phyloP scores from a whole-genome alignment of 2,113 vertebrate species.

The Merops nubicus region DNA sequence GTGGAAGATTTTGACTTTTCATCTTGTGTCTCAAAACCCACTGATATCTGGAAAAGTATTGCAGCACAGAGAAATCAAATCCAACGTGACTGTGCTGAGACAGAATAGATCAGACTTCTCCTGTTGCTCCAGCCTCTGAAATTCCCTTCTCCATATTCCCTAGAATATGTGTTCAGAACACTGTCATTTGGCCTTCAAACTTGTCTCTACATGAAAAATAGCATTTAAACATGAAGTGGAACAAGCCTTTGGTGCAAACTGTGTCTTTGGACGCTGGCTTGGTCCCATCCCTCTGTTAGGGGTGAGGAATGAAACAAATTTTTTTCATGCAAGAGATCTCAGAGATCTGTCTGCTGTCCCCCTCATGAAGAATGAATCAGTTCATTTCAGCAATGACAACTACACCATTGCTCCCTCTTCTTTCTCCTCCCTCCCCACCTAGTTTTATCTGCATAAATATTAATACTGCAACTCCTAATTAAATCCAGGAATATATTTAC shows the following conservation, averaged over 20 bases:
- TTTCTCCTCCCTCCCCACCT: neutral
- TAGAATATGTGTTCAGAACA: neutral
- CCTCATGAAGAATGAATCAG: neutral
- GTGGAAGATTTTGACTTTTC: neutral
- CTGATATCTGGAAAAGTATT: neutral
- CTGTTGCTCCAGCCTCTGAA: neutral
- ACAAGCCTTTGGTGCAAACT: neutral
- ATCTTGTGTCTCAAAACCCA: neutral
- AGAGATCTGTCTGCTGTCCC: neutral
- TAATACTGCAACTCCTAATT: constrained; percentile 53
- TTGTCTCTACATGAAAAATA: neutral
- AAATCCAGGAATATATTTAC: constrained; percentile 63
- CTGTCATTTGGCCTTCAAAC: neutral
- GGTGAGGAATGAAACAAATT: neutral
- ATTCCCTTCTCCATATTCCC: neutral
- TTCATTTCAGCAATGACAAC: neutral
- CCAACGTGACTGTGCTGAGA: neutral
- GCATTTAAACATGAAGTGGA: neutral
- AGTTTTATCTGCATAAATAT: constrained; percentile 55
- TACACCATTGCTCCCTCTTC: neutral
- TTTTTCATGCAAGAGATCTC: neutral
- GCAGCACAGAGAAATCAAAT: neutral
- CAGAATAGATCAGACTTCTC: neutral
- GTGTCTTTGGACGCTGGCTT: neutral
- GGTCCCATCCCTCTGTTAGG: neutral